Conservation (phyloP, 2,113 vertebrate genomes). For the Gobiocypris rarus region DNA sequence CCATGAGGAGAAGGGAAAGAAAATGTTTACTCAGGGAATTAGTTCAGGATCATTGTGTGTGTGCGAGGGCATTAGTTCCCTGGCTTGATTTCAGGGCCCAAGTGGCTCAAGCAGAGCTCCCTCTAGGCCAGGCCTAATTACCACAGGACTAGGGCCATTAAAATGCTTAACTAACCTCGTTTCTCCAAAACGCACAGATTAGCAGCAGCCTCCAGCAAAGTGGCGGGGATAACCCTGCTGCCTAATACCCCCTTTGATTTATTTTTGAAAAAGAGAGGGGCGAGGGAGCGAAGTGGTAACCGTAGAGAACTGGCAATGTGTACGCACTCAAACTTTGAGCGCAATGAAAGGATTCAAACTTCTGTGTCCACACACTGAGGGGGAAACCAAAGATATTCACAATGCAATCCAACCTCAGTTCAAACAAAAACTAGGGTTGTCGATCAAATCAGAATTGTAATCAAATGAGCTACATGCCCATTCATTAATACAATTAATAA, state of each 20-base stretch:
- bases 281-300: constrained; percentile 55
- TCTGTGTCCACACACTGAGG: constrained; percentile 24
- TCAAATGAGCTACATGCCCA: not conserved
- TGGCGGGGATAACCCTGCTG: constrained; percentile 88
- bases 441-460: not conserved
- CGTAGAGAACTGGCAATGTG: constrained; percentile 35
- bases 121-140: constrained; percentile 99
- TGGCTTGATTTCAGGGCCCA: constrained; percentile 98
- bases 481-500: not conserved
- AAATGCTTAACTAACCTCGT: constrained; percentile 98
- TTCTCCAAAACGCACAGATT: constrained; percentile 97
- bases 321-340: constrained; percentile 44
- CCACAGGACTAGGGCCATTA: constrained; percentile 99
- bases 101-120: constrained; percentile 91
- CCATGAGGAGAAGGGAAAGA: constrained; percentile 90
- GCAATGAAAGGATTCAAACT: constrained; percentile 43
- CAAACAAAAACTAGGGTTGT: not conserved
- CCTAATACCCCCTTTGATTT: constrained; percentile 94
- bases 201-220: constrained; percentile 91
- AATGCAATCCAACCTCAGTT: not conserved
- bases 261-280: constrained; percentile 70
- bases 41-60: constrained; percentile 98
- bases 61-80: constrained; percentile 86
- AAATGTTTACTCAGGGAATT: constrained; percentile 99
- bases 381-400: constrained; percentile 1